A percentile compares a stretch with the other conserved stretches of the same genome.
These are phyloP conservation scores for Pectinophora gossypiella DNA, from an alignment of 1,140 invertebrate species.

Conservation along the genomic window DNA sequence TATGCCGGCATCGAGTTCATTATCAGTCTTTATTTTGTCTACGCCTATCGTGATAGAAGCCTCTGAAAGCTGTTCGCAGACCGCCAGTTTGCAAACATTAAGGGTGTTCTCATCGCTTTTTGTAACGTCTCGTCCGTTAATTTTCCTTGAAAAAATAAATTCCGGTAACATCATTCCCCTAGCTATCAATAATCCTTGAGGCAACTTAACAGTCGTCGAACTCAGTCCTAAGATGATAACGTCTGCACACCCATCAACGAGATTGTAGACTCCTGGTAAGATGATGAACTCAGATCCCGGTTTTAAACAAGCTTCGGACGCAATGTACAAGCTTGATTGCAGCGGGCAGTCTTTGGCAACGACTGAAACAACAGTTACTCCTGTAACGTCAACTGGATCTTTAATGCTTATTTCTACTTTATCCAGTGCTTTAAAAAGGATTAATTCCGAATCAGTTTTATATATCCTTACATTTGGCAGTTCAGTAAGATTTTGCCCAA, in stretches of 20 bases:
- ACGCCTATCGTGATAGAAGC: too few relatives aligned
- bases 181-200: not conserved
- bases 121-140: too few relatives aligned
- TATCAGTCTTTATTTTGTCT: slow-evolving; percentile 3
- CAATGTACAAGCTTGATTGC: not conserved
- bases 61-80: too few relatives aligned
- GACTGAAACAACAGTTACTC: not conserved
- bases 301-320: not conserved
- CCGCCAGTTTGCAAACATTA: too few relatives aligned
- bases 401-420: not conserved
- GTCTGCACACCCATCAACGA: not conserved
- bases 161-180: not conserved
- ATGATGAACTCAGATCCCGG: not conserved
- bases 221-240: not conserved
- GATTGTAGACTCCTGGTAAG: not conserved
- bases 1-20: not conserved
- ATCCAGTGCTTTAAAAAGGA: not conserved
- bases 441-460: not conserved
- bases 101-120: too few relatives aligned
- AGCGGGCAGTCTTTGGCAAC: not conserved
- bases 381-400: not conserved
- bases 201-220: not conserved
- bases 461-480: not conserved
- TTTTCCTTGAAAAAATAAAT: too few relatives aligned
- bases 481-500: not conserved